These are phyloP conservation scores for Gambusia holbrooki DNA, from an alignment of 2,113 vertebrate genomes.

Conservation along the genomic window DNA sequence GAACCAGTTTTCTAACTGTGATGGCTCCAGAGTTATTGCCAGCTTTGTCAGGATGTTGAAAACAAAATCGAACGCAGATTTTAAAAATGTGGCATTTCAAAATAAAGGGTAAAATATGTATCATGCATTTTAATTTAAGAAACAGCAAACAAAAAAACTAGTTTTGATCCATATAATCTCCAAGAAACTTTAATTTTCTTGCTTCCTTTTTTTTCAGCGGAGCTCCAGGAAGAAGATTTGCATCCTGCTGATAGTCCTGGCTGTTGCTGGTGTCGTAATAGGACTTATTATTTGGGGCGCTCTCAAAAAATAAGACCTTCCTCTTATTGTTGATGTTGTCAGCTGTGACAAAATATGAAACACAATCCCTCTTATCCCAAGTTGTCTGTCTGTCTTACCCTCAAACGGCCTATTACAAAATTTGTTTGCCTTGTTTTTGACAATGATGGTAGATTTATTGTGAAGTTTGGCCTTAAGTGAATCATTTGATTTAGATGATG, in stretches of 20 bases:
- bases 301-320: conserved; percentile 32
- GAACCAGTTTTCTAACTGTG: too few species aligned
- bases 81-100: too few species aligned
- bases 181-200: conserved; percentile 7
- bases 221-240: conserved; percentile 95
- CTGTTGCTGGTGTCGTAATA: conserved; percentile 76
- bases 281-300: conserved; percentile 83
- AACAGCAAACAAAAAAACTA: background rate
- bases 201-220: conserved; percentile 74
- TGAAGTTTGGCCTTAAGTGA: background rate
- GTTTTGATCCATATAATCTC: background rate
- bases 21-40: too few species aligned
- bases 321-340: background rate
- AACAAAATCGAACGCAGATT: too few species aligned
- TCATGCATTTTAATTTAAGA: too few species aligned
- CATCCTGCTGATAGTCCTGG: conserved; percentile 86
- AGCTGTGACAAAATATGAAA: conserved; percentile 3
- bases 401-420: background rate
- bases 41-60: too few species aligned
- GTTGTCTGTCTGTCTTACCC: background rate
- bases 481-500: conserved; percentile 1
- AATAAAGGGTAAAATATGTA: too few species aligned
- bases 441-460: conserved; percentile 7
- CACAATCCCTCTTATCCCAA: background rate
- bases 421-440: background rate